Conservation (phyloP, 2,797 vertebrate species). For the Malacoctenus gilli region DNA sequence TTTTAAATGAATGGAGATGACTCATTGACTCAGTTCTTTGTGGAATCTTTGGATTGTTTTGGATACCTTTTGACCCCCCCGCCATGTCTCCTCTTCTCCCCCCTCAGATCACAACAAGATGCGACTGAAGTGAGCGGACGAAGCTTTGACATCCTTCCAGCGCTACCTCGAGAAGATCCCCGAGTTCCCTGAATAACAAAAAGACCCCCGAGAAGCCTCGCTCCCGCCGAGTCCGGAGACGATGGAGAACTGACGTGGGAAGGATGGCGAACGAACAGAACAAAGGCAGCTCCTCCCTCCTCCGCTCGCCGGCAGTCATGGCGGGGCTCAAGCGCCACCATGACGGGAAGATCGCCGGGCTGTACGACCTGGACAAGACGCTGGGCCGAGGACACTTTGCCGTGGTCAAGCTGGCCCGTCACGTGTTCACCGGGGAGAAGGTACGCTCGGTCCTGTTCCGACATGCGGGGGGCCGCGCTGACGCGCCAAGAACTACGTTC, state of each 20-base stretch:
- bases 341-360: constrained; percentile 96
- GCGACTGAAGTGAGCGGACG: constrained; percentile 28
- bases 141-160: not conserved
- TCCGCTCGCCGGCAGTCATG: constrained; percentile 78
- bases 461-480: not conserved
- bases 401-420: constrained; percentile 96
- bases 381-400: constrained; percentile 97
- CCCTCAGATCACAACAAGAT: constrained; percentile 35
- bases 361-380: constrained; percentile 98
- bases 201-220: too few species aligned
- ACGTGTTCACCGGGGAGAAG: constrained; percentile 98
- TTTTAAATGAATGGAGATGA: too few species aligned
- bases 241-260: constrained; percentile 66
- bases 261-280: constrained; percentile 25
- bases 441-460: constrained; percentile 32
- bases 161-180: not conserved
- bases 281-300: constrained; percentile 33
- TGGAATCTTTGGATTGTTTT: not conserved
- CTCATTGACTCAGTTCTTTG: not conserved
- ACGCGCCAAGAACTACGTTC: not conserved
- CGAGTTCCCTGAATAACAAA: not conserved
- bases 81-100: too few species aligned
- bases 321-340: constrained; percentile 95
- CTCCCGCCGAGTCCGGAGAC: not conserved
- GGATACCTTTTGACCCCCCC: not conserved